Percentiles rank a stretch among this genome's conserved stretches.
Evolutionary conservation across 2,113 vertebrate species (phyloP).

Genomic region (Bagarius yarrelli): DNA sequence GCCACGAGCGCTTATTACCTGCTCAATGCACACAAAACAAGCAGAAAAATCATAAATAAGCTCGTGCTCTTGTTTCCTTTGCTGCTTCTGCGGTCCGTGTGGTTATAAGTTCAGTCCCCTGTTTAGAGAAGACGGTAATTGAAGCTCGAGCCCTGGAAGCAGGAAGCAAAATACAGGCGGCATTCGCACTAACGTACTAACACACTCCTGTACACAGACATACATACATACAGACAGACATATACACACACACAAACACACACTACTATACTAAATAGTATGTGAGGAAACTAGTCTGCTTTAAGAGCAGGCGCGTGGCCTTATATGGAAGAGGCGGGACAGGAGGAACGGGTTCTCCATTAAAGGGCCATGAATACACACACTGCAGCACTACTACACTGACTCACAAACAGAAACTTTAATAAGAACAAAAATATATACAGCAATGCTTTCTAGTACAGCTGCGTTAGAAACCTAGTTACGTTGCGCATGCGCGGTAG

Average conservation of each 20-base stretch:
- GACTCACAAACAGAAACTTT: background rate
- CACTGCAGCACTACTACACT: background rate
- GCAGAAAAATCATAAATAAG: background rate
- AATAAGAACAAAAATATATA: background rate
- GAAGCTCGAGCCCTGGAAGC: conserved; percentile 38
- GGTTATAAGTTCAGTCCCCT: conserved; percentile 24
- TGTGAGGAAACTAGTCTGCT: too few relatives aligned
- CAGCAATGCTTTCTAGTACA: background rate
- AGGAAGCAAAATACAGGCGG: conserved; percentile 57
- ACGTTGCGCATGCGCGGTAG: background rate
- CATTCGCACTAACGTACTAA: background rate
- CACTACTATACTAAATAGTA: background rate
- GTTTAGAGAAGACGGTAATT: conserved; percentile 46
- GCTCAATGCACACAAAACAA: background rate
- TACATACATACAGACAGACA: background rate
- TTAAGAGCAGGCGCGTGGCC: conserved; percentile 38
- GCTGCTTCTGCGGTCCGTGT: background rate
- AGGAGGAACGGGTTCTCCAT: conserved; percentile 32
- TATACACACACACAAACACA: background rate
- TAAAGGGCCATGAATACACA: conserved; percentile 51
- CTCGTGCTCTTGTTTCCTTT: background rate
- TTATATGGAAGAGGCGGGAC: conserved; percentile 58
- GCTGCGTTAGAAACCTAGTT: background rate
- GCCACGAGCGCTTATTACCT: background rate
- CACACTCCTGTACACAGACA: background rate